Percentiles rank a stretch among this genome's conserved stretches.
phyloP scores from a whole-genome alignment of 2,113 vertebrate genomes.

The human region GRCh38 chr2:54181001-54181500 shows the following conservation, averaged over 20 bases:
- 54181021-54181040: conserved; percentile 4
- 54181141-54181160: background rate
- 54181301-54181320: background rate
- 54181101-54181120: background rate
- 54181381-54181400: background rate
- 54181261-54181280: background rate
- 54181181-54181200: background rate
- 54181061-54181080: background rate
- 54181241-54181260: background rate
- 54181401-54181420: background rate
- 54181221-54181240: background rate
- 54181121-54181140: background rate
- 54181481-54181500: background rate
- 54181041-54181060: background rate
- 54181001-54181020: background rate
- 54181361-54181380: background rate
- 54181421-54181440: background rate
- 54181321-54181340: background rate
- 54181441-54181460: background rate
- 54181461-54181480: background rate
- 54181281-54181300: background rate
- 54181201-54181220: background rate
- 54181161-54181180: background rate
- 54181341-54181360: background rate
- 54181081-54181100: background rate